These are phyloP conservation scores for Limonius californicus DNA, from an alignment of 1,140 invertebrate genomes.

Conservation along the genomic window DNA sequence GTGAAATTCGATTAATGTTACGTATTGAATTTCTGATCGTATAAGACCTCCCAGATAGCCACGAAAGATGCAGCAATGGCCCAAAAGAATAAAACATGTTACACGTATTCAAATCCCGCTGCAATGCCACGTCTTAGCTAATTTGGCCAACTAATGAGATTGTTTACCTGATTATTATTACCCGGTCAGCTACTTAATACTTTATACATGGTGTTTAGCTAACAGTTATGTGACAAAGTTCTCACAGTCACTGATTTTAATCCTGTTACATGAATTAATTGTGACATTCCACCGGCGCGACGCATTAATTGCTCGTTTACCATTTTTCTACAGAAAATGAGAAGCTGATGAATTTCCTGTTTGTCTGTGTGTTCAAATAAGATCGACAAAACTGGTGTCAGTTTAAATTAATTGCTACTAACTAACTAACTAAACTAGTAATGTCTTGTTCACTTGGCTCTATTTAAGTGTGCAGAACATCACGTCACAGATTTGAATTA, in stretches of 20 bases:
- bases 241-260: slow-evolving; percentile 16
- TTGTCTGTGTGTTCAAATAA: too few species aligned
- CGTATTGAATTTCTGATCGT: slow-evolving; percentile 6
- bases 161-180: slow-evolving; percentile 1
- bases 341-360: too few species aligned
- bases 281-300: slow-evolving; percentile 5
- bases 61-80: not conserved
- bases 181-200: slow-evolving; percentile 11
- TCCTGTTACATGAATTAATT: slow-evolving; percentile 6
- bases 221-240: slow-evolving; percentile 18
- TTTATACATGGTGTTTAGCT: slow-evolving; percentile 14
- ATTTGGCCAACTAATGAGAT: not conserved
- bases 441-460: too few species aligned
- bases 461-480: too few species aligned
- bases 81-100: not conserved
- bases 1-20: not conserved
- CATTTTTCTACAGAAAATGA: not conserved
- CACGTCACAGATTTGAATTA: too few species aligned
- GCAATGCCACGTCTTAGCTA: not conserved
- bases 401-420: too few species aligned
- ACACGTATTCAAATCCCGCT: not conserved
- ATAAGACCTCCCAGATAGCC: slow-evolving; percentile 5
- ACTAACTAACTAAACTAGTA: too few species aligned
- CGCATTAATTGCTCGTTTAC: slow-evolving; percentile 8
- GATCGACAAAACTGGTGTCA: too few species aligned